Conservation (phyloP, 2,113 vertebrate genomes). For the Shinisaurus crocodilurus region DNA sequence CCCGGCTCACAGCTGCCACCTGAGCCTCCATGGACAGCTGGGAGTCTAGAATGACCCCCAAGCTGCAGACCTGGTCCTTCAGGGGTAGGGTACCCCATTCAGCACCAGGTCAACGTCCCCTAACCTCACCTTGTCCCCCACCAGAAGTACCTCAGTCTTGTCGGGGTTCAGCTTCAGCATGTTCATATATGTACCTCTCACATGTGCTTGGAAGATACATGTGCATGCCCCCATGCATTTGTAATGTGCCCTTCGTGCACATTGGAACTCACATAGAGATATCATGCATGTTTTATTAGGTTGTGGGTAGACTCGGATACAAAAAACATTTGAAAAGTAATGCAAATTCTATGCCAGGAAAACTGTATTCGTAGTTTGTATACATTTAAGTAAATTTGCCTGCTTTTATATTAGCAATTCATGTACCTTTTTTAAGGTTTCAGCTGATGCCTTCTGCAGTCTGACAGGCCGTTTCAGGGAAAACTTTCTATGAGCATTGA, state of each 20-base stretch:
- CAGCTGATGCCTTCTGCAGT: background rate
- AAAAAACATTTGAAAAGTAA: background rate
- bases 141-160: too few relatives aligned
- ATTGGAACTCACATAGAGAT: too few relatives aligned
- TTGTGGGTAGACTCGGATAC: background rate
- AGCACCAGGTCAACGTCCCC: too few relatives aligned
- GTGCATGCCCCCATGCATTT: too few relatives aligned
- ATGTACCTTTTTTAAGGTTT: background rate
- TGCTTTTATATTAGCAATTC: background rate
- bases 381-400: background rate
- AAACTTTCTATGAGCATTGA: background rate
- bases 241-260: background rate
- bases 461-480: background rate
- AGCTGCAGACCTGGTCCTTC: too few relatives aligned
- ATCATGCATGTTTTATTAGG: background rate
- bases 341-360: background rate
- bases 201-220: background rate
- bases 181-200: background rate
- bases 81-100: too few relatives aligned
- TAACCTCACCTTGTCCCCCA: too few relatives aligned
- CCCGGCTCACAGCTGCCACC: too few relatives aligned
- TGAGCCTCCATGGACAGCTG: too few relatives aligned
- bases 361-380: background rate
- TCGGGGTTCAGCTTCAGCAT: too few relatives aligned
- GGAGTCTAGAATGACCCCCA: too few relatives aligned